phyloP scores from a whole-genome alignment of 2,797 vertebrate genomes.

The Phoebastria nigripes region DNA sequence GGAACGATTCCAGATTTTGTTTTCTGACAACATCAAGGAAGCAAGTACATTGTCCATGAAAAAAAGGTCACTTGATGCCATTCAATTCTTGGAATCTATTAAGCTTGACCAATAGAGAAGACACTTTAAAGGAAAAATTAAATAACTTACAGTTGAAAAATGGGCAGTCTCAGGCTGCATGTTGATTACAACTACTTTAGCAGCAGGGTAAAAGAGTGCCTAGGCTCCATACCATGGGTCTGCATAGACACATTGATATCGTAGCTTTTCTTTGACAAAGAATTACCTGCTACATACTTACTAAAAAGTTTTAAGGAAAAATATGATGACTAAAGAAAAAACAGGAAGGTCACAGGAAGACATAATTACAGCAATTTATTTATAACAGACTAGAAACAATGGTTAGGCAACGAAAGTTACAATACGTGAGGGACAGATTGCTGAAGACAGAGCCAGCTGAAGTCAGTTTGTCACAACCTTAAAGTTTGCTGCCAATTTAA shows the following conservation, averaged over 20 bases:
- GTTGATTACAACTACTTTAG: not conserved
- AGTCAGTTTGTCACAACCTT: not conserved
- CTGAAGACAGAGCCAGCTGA: slow-evolving; percentile 35
- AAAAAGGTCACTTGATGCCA: slow-evolving; percentile 20
- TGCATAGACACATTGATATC: not conserved
- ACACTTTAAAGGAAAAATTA: not conserved
- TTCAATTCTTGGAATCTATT: not conserved
- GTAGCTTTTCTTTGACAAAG: not conserved
- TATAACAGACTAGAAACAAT: slow-evolving; percentile 51
- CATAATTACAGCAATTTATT: slow-evolving; percentile 22
- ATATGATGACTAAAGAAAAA: not conserved
- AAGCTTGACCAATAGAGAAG: not conserved
- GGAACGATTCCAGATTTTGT: not conserved
- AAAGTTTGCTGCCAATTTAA: not conserved
- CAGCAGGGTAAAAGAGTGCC: not conserved
- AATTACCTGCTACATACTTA: not conserved
- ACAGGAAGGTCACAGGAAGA: slow-evolving; percentile 49
- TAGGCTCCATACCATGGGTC: not conserved
- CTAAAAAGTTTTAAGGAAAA: not conserved
- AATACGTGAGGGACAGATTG: not conserved
- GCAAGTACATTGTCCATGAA: not conserved
- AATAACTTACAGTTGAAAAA: not conserved
- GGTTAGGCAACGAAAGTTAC: slow-evolving; percentile 11
- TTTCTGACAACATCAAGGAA: not conserved
- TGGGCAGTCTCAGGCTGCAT: not conserved